These are phyloP conservation scores for Cladorhizidae sp. DNA, from an alignment of 37 sponge, comb jelly and placozoan species.

Conservation along the genomic window DNA sequence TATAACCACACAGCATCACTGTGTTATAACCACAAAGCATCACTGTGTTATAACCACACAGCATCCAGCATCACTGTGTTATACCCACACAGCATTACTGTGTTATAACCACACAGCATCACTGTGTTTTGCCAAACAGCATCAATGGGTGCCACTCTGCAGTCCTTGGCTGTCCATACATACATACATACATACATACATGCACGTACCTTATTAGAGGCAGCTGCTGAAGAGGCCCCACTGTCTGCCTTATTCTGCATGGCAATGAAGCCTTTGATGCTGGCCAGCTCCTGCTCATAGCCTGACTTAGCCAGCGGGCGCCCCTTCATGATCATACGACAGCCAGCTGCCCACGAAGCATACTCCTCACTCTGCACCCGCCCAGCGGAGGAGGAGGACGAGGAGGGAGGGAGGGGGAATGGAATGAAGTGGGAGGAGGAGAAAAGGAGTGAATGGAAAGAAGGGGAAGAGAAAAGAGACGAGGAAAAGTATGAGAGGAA, in stretches of 20 bases:
- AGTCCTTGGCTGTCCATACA: too few relatives aligned
- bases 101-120: too few relatives aligned
- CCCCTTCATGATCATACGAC: conserved; percentile 90
- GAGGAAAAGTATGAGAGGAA: not conserved
- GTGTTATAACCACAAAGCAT: too few relatives aligned
- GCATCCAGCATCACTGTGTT: too few relatives aligned
- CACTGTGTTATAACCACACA: too few relatives aligned
- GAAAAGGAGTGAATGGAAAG: not conserved
- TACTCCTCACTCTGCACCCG: conserved; percentile 84
- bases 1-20: not conserved
- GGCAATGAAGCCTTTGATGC: conserved; percentile 81
- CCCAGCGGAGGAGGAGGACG: not conserved
- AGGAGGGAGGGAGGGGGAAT: not conserved
- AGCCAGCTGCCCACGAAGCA: conserved; percentile 92
- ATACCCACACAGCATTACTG: too few relatives aligned
- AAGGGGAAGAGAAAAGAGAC: conserved; percentile 5
- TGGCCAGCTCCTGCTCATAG: conserved; percentile 86
- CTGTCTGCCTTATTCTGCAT: conserved; percentile 82
- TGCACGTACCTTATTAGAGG: conserved; percentile 43
- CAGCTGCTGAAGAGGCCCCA: not conserved
- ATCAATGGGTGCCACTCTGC: too few relatives aligned
- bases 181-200: too few relatives aligned
- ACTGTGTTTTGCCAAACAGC: too few relatives aligned
- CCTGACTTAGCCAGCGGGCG: conserved; percentile 81
- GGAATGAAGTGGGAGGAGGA: not conserved